Base-by-base conservation (phyloP, 2,888 invertebrate species). In the Aphrophora alni region DNA sequence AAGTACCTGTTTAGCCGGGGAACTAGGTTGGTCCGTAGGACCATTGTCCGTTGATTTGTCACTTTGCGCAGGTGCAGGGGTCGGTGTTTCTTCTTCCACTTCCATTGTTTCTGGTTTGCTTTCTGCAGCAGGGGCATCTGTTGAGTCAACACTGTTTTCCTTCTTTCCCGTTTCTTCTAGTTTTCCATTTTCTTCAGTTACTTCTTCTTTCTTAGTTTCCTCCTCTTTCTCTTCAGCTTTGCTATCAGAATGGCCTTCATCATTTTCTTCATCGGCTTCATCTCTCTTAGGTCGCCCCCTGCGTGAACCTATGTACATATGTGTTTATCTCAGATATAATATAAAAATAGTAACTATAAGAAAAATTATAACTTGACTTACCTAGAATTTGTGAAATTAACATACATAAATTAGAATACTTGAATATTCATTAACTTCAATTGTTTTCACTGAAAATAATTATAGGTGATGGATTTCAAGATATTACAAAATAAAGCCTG, bases 211-310 rank as follows among this genome's bases (percentile, higher is more conserved):
- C 72, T 84, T 83, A 38, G 79, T 77, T 38, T 82, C 82, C 12
- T 82, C 82, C 51, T 81, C 81, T 59, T 78, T 80, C n/a, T 72
- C 82, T 75, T 83, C 83, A 27, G 78, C 70, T 38, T 82, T 82
- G 12, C 82, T 79, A 3, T 81, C 80, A 69, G 82, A 75, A 25
- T 76, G 74, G 59, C 78, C 78, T 38, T 84, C 81, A n/a, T 76
- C 77, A 74, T 76, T 76, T 44, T 80, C 72, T 38, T 82, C 80
- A 24, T 81, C 81, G 0, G 70, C 81, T 17, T 82, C 82, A 28
- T 82, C 83, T 51, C 78, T 81, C 80, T 83, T 84, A 33, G 83
- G 83, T 70, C 82, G 79, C 25, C 84, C 84, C 75, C 84, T 83
- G 8, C 83, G 80, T 5, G 82, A 81, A 44, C 44, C 44, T 44